Evolutionary conservation across 1,140 invertebrate species (phyloP), one percentile per base, ranked within the genome.

Genomic region (Ceratosolen fusciceps): DNA sequence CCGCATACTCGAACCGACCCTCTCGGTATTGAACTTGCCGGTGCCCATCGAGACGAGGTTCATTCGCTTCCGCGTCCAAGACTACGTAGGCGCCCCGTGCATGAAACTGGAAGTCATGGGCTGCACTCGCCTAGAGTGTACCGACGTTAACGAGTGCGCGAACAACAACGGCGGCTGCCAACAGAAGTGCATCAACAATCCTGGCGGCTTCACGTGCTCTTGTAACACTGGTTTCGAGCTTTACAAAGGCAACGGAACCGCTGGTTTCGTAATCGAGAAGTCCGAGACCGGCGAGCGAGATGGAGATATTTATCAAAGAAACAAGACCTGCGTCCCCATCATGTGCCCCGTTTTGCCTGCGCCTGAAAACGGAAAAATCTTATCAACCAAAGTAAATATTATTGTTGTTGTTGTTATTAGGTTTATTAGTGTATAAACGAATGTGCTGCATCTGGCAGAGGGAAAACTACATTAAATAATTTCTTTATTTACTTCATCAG

Each of bases 191-290:
- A 92, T 97, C 60, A 98, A 98, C 85, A 95, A 92, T 80, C 94
- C 96, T 65, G 98, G 98, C 68, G 93, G 94, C 83, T 98, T 94
- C 84, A 93, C 93, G 9, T 99, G 98, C 86, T 92, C 93, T 67
- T 99, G 98, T 86, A 97, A 98, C 85, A 93, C 96, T 62, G 98
- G 98, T 5, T 99, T 94, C 87, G 96, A 98, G 84, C 90, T 99
- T 14, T 99, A 96, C 88, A 93, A 93, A 24, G 88, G 92, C 47
- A 98, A 99, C 87, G 97, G 97, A 29, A 99, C 97, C 1, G 96
- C 96, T 82, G 97, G 96, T n/a, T 98, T 95, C 83, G 85, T 90
- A 34, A 93, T 99, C 81, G 95, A 96, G 84, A 90, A 91, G 80
- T 94, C 93, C 16, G 98, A 99, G 92, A 94, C 93, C 78, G 98